Percentiles rank a stretch among this genome's conserved stretches.
phyloP scores from a whole-genome alignment of 1,140 invertebrate species.

The Nylanderia fulva region DNA sequence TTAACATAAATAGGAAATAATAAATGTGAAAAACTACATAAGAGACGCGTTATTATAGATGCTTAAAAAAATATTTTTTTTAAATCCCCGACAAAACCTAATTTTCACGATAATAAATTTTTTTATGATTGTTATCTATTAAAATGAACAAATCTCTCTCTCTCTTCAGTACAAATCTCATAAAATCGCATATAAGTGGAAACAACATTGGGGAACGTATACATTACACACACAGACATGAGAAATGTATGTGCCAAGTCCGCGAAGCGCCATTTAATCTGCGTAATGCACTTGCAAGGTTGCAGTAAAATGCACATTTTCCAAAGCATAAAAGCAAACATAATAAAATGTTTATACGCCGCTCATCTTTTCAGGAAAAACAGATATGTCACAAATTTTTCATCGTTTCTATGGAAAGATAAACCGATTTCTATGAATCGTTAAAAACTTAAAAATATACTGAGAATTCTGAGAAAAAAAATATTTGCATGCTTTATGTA shows the following conservation, averaged over 20 bases:
- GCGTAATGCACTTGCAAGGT: conserved; percentile 33
- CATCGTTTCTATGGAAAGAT: conserved; percentile 22
- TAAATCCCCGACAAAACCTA: too few relatives aligned
- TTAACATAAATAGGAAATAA: neutral
- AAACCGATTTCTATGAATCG: conserved; percentile 4
- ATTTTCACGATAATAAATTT: neutral
- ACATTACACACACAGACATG: neutral
- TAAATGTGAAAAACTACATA: neutral
- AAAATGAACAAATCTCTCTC: too few relatives aligned
- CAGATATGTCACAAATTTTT: conserved; percentile 7
- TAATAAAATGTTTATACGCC: conserved; percentile 18
- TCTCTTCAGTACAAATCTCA: conserved; percentile 3
- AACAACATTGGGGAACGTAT: neutral
- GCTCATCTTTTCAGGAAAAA: conserved; percentile 26
- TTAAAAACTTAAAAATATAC: neutral
- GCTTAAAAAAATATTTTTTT: neutral
- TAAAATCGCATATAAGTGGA: neutral
- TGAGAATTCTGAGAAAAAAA: neutral
- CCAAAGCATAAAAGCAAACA: neutral
- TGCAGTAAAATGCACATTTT: conserved; percentile 38
- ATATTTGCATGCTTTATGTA: conserved; percentile 1
- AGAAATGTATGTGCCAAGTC: neutral
- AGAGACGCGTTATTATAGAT: neutral
- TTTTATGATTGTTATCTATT: neutral
- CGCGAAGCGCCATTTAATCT: conserved; percentile 36